Evolutionary conservation across 2,888 invertebrate genomes (phyloP).

Genomic region (Lordiphosa fenestrarum): DNA sequence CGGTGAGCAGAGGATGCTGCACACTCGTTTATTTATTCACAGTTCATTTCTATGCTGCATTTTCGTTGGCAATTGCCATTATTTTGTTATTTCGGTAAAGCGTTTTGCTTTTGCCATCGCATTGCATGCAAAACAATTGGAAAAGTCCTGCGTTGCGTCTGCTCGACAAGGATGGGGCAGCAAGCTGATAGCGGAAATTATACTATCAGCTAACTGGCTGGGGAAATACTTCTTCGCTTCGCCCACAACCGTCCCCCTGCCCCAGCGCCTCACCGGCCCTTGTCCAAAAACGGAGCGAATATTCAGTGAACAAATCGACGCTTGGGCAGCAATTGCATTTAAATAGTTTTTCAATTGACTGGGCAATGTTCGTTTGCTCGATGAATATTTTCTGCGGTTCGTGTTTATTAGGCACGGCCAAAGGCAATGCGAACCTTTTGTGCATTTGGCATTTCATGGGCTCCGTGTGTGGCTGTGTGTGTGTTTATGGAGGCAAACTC

Average conservation of each 20-base stretch:
- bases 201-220: constrained; percentile 54
- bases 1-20: too few relatives aligned
- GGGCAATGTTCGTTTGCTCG: constrained; percentile 45
- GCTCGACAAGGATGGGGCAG: constrained; percentile 45
- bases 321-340: constrained; percentile 68
- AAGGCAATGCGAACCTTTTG: constrained; percentile 20
- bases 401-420: constrained; percentile 40
- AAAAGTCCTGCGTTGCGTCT: constrained; percentile 1
- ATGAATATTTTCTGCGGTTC: constrained; percentile 16
- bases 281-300: constrained; percentile 21
- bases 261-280: not conserved
- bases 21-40: constrained; percentile 27
- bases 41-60: constrained; percentile 14
- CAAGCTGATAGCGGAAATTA: constrained; percentile 60
- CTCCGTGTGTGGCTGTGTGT: too few relatives aligned
- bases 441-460: constrained; percentile 43
- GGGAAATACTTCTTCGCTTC: constrained; percentile 24
- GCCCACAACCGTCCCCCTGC: too few relatives aligned
- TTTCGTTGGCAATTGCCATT: constrained; percentile 11
- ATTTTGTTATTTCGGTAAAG: not conserved
- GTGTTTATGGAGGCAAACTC: constrained; percentile 3
- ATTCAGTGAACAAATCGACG: constrained; percentile 70
- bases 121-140: constrained; percentile 8
- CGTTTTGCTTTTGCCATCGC: constrained; percentile 15
- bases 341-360: constrained; percentile 72